Evolutionary conservation across 1,140 invertebrate species (phyloP).

Genomic region (Wasmannia auropunctata): DNA sequence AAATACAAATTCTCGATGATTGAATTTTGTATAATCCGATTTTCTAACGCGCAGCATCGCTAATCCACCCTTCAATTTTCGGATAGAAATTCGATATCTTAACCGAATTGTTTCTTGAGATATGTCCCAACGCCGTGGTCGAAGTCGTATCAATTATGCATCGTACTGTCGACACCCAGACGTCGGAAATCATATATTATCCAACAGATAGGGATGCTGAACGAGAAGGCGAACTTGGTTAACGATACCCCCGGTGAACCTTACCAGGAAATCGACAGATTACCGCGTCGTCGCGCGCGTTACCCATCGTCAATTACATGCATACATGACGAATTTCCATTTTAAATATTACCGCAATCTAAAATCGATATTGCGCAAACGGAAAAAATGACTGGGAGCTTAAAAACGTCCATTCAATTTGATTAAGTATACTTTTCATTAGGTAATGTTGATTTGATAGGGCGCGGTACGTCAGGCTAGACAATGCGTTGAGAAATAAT

Average conservation of each 20-base stretch:
- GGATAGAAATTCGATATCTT: not conserved
- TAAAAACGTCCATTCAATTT: not conserved
- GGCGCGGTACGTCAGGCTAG: no score
- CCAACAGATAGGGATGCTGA: conserved; percentile 20
- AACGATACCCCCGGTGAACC: conserved; percentile 48
- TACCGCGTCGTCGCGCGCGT: conserved; percentile 12
- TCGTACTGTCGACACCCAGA: conserved; percentile 36
- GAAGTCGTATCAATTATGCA: conserved; percentile 47
- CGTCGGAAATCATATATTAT: conserved; percentile 48
- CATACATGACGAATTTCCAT: not conserved
- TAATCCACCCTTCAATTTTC: not conserved
- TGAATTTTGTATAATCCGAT: not conserved
- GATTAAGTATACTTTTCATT: not conserved
- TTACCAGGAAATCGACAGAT: conserved; percentile 35
- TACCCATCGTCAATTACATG: not conserved
- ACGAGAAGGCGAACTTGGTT: conserved; percentile 50
- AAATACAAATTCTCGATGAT: not conserved
- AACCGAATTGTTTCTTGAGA: conserved; percentile 32
- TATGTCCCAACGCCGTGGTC: conserved; percentile 10
- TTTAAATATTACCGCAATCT: not conserved
- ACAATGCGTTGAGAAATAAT: not conserved
- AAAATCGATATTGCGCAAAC: not conserved
- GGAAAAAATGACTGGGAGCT: no score
- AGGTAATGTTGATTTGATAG: not conserved
- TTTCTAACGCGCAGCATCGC: not conserved